Evolutionary conservation across 2,797 vertebrate species (phyloP).

Genomic region (Sebastes jordani): DNA sequence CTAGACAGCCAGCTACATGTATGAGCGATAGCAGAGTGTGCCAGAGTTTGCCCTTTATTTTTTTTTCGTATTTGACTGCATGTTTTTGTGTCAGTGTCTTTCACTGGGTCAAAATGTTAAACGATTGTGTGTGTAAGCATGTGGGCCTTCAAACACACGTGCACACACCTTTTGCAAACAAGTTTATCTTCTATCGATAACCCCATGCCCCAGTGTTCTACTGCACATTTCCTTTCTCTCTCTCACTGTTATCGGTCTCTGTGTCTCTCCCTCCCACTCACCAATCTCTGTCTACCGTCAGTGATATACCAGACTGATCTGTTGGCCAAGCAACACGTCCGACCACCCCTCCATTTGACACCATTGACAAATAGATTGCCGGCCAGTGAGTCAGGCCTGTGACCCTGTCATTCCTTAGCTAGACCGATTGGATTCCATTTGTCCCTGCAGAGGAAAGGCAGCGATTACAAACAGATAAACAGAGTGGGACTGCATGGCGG

Average conservation of each 20-base stretch:
- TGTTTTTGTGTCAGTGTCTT: neutral
- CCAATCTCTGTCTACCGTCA: conserved; percentile 7
- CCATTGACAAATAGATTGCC: conserved; percentile 72
- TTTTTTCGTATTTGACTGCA: neutral
- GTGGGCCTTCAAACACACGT: neutral
- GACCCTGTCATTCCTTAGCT: conserved; percentile 73
- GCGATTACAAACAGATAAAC: conserved; percentile 79
- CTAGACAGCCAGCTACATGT: neutral
- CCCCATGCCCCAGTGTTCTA: neutral
- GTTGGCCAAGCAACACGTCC: conserved; percentile 48
- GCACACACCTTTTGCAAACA: neutral
- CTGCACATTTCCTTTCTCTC: neutral
- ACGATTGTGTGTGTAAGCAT: neutral
- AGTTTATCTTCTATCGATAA: conserved; percentile 9
- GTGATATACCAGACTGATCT: conserved; percentile 56
- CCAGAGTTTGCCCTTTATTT: neutral
- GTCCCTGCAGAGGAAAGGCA: conserved; percentile 69
- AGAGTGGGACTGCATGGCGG: conserved; percentile 65
- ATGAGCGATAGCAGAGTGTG: neutral
- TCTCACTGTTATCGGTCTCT: neutral
- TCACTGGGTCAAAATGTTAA: neutral
- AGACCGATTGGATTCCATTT: conserved; percentile 76
- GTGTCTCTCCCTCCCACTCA: conserved; percentile 2
- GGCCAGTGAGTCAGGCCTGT: conserved; percentile 59
- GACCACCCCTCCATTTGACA: conserved; percentile 71